Evolutionary conservation across 2,113 vertebrate species (phyloP), one percentile per base, ranked within the genome.

Genomic region (Triplophysa rosa): DNA sequence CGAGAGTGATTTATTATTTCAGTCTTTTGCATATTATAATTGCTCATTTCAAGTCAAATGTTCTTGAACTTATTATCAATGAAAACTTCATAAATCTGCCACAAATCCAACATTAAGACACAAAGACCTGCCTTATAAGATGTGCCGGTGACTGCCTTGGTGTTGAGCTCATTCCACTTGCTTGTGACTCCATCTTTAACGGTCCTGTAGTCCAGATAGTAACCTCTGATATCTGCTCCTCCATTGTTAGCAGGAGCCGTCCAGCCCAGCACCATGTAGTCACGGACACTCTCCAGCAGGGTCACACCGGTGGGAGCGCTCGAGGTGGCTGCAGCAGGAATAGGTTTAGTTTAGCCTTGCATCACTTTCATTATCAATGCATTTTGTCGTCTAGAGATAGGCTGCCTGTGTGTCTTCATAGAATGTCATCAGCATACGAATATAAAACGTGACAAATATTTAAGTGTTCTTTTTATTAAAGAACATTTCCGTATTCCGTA

Each of bases 221-320:
- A 99, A 73, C 98, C 98, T 0, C 93, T 95, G 79, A 99, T 86
- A 37, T 97, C 96, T 2, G 92, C 91, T 14, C 97, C 97, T 21
- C 98, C 97, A 0, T 75, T 88, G 33, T 86, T 81, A 69, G 92
- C 91, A 6, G 98, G 95, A 12, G 87, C 90, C 40, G 92, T 94
- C 98, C 98, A 99, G 79, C 91, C 91, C 79, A 99, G 86, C 2
- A 94, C 93, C 96, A 99, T 99, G 0, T 93, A 94, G 87, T 98
- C 95, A 80, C 89, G 95, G 17, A 93, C 88, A 56, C 95, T 95
- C 88, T 99, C 97, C 74, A 95, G 91, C 62, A 96, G 84, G 79
- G 86, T 90, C 82, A 99, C 95, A 69, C 88, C 89, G 0, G 86
- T 93, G 42, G 97, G 94, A 69, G 93, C 90, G 19, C 93, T 92